A percentile compares a stretch with the other conserved stretches of the same genome.
phyloP scores from a whole-genome alignment of 2,113 vertebrate species.

The Nyctibius bracteatus region DNA sequence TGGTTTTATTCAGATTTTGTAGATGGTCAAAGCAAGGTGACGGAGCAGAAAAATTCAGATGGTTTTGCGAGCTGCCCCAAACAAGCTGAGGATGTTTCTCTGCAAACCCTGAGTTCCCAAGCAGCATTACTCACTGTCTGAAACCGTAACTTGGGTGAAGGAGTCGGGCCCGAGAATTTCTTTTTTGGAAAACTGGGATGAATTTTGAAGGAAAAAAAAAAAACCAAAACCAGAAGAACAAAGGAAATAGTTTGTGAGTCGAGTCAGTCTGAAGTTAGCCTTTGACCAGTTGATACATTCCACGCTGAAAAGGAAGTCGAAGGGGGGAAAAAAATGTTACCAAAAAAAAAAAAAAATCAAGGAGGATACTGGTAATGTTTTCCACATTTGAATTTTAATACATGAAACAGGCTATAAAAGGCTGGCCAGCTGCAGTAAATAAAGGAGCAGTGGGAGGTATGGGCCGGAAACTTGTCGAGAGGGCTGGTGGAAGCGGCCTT shows the following conservation, averaged over 20 bases:
- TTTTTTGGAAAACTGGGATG: constrained; percentile 41
- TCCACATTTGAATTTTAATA: constrained; percentile 84
- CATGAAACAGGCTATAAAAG: constrained; percentile 82
- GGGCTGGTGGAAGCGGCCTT: background rate
- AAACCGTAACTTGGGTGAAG: background rate
- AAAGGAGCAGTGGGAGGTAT: constrained; percentile 75
- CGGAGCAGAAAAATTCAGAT: background rate
- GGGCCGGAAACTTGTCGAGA: constrained; percentile 46
- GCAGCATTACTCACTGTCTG: background rate
- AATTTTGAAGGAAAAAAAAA: constrained; percentile 67
- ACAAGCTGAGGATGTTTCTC: background rate
- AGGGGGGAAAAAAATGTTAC: background rate
- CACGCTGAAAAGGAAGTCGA: constrained; percentile 70
- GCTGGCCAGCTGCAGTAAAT: constrained; percentile 80
- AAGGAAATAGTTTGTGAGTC: constrained; percentile 75
- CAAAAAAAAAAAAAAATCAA: constrained; percentile 53
- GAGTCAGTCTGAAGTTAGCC: constrained; percentile 71
- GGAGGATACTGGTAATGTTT: constrained; percentile 83
- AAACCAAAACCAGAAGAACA: constrained; percentile 71
- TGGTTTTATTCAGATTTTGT: background rate
- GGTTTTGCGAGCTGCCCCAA: background rate
- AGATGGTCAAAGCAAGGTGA: background rate
- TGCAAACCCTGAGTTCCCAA: background rate
- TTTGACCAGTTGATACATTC: constrained; percentile 77
- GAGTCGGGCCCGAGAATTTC: background rate